A percentile compares a stretch with the other conserved stretches of the same genome.
phyloP scores from a whole-genome alignment of 2,797 vertebrate genomes.

The Brachyrhaphis roseni region DNA sequence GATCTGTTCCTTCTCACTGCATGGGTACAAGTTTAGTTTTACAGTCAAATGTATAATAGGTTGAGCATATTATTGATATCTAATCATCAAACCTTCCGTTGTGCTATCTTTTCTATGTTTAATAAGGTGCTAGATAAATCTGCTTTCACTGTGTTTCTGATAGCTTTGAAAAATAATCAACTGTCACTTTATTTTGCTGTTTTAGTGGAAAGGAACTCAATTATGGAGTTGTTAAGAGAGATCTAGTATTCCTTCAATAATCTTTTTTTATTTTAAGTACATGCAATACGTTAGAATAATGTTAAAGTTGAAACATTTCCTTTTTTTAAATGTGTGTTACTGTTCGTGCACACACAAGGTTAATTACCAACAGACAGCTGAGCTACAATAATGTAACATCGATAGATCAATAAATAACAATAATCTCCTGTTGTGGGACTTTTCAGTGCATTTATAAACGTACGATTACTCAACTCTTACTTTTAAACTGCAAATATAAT shows the following conservation, averaged over 20 bases:
- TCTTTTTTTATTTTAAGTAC: constrained; percentile 8
- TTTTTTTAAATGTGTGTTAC: constrained; percentile 1
- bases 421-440: background rate
- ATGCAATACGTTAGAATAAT: constrained; percentile 16
- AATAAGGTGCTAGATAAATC: constrained; percentile 39
- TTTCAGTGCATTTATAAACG: background rate
- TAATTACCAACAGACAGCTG: constrained; percentile 20
- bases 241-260: background rate
- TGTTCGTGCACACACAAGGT: constrained; percentile 6
- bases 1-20: constrained; percentile 25
- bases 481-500: too few species aligned
- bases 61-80: constrained; percentile 23
- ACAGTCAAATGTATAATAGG: constrained; percentile 13
- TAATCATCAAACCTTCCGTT: constrained; percentile 11
- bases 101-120: constrained; percentile 17
- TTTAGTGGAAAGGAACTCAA: constrained; percentile 13
- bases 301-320: background rate
- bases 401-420: background rate
- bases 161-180: constrained; percentile 1
- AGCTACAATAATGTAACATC: background rate
- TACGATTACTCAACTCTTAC: background rate
- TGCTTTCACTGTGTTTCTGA: constrained; percentile 30
- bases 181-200: background rate
- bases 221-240: background rate
- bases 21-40: constrained; percentile 15